Conservation (phyloP, 2,113 vertebrate genomes). For the Cairina moschata region DNA sequence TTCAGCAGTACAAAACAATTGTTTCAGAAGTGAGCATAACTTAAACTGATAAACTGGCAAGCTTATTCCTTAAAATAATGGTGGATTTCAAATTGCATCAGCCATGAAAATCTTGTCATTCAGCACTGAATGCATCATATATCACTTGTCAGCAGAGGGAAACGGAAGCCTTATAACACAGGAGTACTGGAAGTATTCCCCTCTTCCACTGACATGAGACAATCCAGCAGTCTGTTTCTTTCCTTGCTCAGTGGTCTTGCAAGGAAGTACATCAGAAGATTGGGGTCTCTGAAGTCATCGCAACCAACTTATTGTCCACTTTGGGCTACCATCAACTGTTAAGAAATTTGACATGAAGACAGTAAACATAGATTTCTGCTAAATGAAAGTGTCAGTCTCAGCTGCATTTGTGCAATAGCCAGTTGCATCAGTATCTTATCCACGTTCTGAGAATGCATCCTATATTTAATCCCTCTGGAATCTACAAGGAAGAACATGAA, state of each 20-base stretch:
- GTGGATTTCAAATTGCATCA: slow-evolving; percentile 33
- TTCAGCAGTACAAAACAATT: background rate
- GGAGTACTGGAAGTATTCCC: background rate
- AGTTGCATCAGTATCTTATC: background rate
- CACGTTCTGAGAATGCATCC: background rate
- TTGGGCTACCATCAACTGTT: background rate
- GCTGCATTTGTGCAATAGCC: background rate
- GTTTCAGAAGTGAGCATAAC: background rate
- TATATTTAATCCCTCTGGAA: background rate
- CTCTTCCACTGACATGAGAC: background rate
- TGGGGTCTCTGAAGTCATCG: background rate
- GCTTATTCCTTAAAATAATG: slow-evolving; percentile 32
- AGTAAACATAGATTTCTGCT: background rate
- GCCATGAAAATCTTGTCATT: slow-evolving; percentile 13
- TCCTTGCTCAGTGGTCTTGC: background rate
- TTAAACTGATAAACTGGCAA: slow-evolving; percentile 22
- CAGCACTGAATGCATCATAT: background rate
- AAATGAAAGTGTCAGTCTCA: background rate
- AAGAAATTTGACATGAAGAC: background rate
- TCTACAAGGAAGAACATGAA: background rate
- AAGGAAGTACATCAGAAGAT: background rate
- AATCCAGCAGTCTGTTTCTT: background rate
- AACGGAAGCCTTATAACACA: background rate
- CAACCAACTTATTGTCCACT: background rate
- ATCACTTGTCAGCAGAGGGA: background rate